These are phyloP conservation scores for Drosophila seguyi DNA, from an alignment of 1,140 invertebrate genomes.

Conservation along the genomic window DNA sequence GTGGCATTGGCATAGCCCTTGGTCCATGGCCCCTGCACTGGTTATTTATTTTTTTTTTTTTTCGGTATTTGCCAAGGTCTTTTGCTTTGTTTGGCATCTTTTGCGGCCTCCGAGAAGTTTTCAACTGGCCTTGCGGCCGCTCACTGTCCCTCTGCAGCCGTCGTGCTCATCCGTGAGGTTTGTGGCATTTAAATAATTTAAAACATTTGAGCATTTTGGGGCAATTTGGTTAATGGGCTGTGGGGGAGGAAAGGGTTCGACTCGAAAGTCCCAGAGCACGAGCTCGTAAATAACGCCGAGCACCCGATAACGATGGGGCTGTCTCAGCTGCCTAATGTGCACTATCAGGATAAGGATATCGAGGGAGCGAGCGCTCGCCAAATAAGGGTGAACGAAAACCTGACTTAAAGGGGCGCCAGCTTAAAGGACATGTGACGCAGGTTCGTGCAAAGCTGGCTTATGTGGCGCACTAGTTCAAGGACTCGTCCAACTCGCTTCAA, in stretches of 20 bases:
- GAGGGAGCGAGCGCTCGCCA: slow-evolving; percentile 3
- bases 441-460: slow-evolving; percentile 37
- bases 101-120: slow-evolving; percentile 47
- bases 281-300: slow-evolving; percentile 65
- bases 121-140: slow-evolving; percentile 37
- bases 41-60: slow-evolving; percentile 42
- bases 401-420: slow-evolving; percentile 16
- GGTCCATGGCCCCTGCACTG: slow-evolving; percentile 20
- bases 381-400: not conserved
- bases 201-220: slow-evolving; percentile 72
- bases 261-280: slow-evolving; percentile 22
- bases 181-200: slow-evolving; percentile 76
- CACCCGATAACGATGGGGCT: slow-evolving; percentile 34
- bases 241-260: slow-evolving; percentile 60
- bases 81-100: slow-evolving; percentile 60
- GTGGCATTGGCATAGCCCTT: slow-evolving; percentile 57
- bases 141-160: not conserved
- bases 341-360: slow-evolving; percentile 22
- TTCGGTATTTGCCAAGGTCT: slow-evolving; percentile 61
- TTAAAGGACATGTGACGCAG: slow-evolving; percentile 61
- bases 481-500: slow-evolving; percentile 55
- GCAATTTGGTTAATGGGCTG: slow-evolving; percentile 80
- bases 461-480: slow-evolving; percentile 75
- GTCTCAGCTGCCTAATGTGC: slow-evolving; percentile 50
- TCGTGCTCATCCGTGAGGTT: slow-evolving; percentile 27